Base-by-base conservation (phyloP, 2,888 invertebrate genomes). In the Pinctada fucata region DNA sequence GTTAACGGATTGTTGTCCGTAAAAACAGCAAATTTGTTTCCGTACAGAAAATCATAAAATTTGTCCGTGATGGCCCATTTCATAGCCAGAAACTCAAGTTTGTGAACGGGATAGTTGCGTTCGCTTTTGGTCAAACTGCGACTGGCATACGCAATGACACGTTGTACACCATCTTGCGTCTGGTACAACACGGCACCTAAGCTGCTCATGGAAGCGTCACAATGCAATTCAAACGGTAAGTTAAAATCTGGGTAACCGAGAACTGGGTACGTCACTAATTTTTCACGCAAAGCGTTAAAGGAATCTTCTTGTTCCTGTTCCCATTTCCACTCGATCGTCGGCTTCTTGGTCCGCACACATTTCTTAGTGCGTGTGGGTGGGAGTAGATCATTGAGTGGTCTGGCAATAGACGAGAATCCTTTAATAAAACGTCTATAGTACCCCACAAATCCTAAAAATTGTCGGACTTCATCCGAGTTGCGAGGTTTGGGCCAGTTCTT, bases 31-130 rank as follows among this genome's bases (percentile, higher is more conserved):
- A 72, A 80, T n/a, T 3, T 47, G 51, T 81, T 80, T 10, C 77
- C 76, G 48, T 80, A 81, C 64, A 80, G 48, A 52, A 76, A 81
- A 69, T 80, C 81, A 51, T 80, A 66, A 76, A 80, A 79, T 66
- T 73, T 79, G 48, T 81, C 79, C 49, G 72, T 72, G 3, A 79
- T 58, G 6, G 77, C 76, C 79, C 81, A 81, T 64, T 81, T 81
- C 49, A 81, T 66, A 8, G 64, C 58, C 13, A 76, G 16, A 70
- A 70, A 80, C 69, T 76, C 79, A 6, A 80, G 50, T 48, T 80
- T 82, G 47, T 82, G 79, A 51, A 66, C n/a, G n/a, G n/a, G n/a
- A n/a, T n/a, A n/a, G n/a, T n/a, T n/a, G n/a, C n/a, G n/a, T n/a
- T n/a, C n/a, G n/a, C n/a, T n/a, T n/a, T n/a, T n/a, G n/a, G n/a